Evolutionary conservation across 2,113 vertebrate genomes (phyloP).

Genomic region (Mionectes macconnelli): DNA sequence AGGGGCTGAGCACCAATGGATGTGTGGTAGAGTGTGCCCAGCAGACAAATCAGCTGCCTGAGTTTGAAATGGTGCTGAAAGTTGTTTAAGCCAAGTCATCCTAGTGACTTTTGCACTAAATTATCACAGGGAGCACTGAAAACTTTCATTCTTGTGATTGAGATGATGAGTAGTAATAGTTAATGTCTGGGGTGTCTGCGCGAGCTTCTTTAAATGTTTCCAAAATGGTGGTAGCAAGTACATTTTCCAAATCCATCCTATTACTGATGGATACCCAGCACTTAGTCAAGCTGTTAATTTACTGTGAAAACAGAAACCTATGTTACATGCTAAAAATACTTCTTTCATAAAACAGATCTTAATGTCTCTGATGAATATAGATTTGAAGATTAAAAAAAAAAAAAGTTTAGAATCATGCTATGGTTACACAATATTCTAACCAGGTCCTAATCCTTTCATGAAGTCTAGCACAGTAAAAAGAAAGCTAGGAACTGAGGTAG

Average conservation of each 20-base stretch:
- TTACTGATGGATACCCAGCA: background rate
- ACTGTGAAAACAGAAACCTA: background rate
- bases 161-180: background rate
- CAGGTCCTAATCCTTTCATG: background rate
- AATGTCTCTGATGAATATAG: background rate
- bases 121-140: background rate
- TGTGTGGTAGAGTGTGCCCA: background rate
- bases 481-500: background rate
- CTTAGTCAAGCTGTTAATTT: background rate
- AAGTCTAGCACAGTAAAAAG: background rate
- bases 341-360: background rate
- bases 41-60: background rate
- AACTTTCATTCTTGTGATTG: background rate
- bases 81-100: background rate
- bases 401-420: accelerated
- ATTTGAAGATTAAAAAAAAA: background rate
- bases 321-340: background rate
- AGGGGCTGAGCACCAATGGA: background rate
- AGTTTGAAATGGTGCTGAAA: background rate
- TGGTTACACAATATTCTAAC: background rate
- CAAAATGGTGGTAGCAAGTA: background rate
- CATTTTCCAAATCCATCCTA: background rate
- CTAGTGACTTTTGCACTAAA: background rate
- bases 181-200: background rate
- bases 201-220: accelerated